Evolutionary conservation across 2,113 vertebrate species (phyloP).

Genomic region (Dunckerocampus dactyliophorus): DNA sequence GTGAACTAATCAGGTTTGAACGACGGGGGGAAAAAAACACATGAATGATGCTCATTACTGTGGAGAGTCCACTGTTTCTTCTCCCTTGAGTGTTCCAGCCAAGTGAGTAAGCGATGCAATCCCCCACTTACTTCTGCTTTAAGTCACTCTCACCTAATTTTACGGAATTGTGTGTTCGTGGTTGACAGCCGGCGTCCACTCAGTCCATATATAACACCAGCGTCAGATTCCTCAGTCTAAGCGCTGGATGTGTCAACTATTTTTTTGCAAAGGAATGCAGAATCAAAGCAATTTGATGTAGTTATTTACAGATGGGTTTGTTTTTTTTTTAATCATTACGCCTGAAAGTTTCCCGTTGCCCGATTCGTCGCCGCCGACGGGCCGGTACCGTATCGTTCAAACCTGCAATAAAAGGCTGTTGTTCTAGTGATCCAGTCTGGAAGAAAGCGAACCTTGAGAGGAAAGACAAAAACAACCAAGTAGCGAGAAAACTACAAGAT

Average conservation of each 20-base stretch:
- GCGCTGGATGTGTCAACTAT: neutral
- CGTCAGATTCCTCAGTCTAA: neutral
- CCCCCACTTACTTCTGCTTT: neutral
- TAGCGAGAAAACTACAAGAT: too few relatives aligned
- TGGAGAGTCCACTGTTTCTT: neutral
- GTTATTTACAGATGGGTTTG: too few relatives aligned
- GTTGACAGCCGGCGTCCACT: neutral
- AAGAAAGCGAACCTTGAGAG: too few relatives aligned
- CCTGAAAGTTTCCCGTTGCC: too few relatives aligned
- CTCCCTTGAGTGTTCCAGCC: neutral
- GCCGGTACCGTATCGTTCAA: too few relatives aligned
- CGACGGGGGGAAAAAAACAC: constrained; percentile 4
- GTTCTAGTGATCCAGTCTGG: too few relatives aligned
- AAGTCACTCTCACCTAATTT: neutral
- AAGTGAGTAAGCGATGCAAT: neutral
- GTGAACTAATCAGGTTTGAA: constrained; percentile 23
- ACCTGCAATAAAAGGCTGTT: too few relatives aligned
- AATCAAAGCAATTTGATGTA: neutral
- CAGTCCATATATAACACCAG: neutral
- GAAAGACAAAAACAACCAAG: too few relatives aligned
- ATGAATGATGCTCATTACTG: constrained; percentile 9
- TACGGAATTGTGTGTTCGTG: neutral
- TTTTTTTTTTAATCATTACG: too few relatives aligned
- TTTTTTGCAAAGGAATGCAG: neutral
- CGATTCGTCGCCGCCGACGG: too few relatives aligned